Evolutionary conservation across 2,797 vertebrate species (phyloP), one percentile per base, ranked within the genome.

Genomic region (Clarias pachynema): DNA sequence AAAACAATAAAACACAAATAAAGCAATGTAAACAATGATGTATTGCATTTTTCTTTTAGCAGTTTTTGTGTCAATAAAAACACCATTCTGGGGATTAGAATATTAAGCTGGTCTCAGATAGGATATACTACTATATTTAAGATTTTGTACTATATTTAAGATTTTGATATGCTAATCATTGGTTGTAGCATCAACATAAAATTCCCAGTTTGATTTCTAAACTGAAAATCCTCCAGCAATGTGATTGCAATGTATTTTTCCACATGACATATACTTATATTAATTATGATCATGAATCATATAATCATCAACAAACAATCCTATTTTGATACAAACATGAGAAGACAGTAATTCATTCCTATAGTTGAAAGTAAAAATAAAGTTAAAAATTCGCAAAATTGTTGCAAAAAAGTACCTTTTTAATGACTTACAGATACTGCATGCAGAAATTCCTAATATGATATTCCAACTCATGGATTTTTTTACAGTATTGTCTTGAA

Each of bases 401-500:
- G 18, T 37, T 18, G 31, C 6, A n/a, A 68, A 68, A 68, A 68
- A 31, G 29, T 15, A 70, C 10, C 26, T 2, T 74, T n/a, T 53
- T 53, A 1, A 74, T 29, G 44, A 53, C 40, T 16, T 53, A n/a
- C 6, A 53, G 22, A 24, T 73, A 49, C 44, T 26, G 24, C 44
- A 26, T 73, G 16, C 24, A 73, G 5, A 73, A 16, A 53, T 75
- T 2, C 18, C 29, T 57, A 75, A 79, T 24, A 40, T 37, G 22
- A 62, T 62, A 79, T 62, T 60, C 14, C 22, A 40, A 24, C 26
- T 57, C 26, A 57, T 56, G 44, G 49, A 56, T 49, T 37, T 18
- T 73, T 60, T 81, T 75, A 18, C 79, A 73, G 81, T 68, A 88
- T 24, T 92, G 89, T 91, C 89, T 89, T 86, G 12, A 89, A 93